These are phyloP conservation scores for Xiphias gladius DNA, from an alignment of 2,113 vertebrate species.

Conservation along the genomic window DNA sequence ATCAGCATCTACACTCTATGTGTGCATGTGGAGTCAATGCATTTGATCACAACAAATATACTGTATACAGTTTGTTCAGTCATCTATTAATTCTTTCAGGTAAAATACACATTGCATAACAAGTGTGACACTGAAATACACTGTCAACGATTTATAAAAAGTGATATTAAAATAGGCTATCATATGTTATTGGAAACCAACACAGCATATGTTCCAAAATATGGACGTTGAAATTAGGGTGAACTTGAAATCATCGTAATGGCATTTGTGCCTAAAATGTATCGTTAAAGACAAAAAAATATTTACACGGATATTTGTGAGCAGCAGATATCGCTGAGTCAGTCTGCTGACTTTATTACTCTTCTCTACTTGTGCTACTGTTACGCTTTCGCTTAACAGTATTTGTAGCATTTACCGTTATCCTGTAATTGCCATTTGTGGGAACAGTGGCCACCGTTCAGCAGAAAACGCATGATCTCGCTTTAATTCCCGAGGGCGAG, in stretches of 20 bases:
- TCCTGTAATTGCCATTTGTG: neutral
- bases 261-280: neutral
- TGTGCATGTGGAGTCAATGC: neutral
- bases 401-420: neutral
- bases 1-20: neutral
- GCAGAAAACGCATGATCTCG: neutral
- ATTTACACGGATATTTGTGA: neutral
- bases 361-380: neutral
- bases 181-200: neutral
- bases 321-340: neutral
- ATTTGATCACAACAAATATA: neutral
- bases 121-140: neutral
- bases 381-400: neutral
- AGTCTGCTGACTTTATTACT: neutral
- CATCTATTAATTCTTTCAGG: neutral
- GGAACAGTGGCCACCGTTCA: too few relatives aligned
- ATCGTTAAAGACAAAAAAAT: neutral
- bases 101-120: neutral
- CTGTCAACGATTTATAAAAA: neutral
- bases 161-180: neutral
- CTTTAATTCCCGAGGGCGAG: neutral
- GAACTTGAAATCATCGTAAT: too few relatives aligned
- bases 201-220: neutral
- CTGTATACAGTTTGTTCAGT: neutral
- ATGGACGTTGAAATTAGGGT: neutral